These are phyloP conservation scores for Leptosomus discolor DNA, from an alignment of 2,113 vertebrate genomes.

Conservation along the genomic window DNA sequence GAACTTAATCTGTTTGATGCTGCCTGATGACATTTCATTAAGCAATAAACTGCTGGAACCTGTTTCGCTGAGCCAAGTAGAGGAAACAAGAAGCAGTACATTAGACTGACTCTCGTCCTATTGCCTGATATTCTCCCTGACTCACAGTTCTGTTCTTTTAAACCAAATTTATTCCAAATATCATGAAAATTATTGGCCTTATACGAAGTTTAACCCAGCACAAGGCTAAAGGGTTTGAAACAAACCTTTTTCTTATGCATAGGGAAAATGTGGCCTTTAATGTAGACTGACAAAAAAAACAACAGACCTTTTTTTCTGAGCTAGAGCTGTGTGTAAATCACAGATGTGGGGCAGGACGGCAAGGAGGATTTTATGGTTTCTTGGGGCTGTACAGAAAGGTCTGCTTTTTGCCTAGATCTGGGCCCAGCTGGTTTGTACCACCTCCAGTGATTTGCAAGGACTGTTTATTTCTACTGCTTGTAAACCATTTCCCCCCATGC, in stretches of 20 bases:
- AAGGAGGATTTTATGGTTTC: neutral
- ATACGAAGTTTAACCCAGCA: neutral
- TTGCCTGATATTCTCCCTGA: neutral
- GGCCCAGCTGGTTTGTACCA: neutral
- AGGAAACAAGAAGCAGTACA: neutral
- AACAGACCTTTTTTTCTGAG: neutral
- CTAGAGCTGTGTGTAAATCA: neutral
- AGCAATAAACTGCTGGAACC: neutral
- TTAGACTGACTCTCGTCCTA: neutral
- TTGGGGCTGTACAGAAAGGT: neutral
- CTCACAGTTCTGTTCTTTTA: neutral
- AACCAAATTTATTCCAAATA: neutral
- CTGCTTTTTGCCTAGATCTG: neutral
- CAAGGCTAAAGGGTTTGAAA: neutral
- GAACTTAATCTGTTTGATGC: neutral
- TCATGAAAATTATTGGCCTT: neutral
- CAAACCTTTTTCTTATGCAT: neutral
- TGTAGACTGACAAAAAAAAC: neutral
- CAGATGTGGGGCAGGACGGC: neutral
- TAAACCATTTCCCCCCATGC: neutral
- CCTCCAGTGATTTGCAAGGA: neutral
- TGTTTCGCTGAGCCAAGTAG: neutral
- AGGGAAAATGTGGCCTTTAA: neutral
- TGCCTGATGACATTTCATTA: neutral
- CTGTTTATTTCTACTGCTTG: neutral